phyloP scores from a whole-genome alignment of 2,888 invertebrate genomes.

The Sesia bembeciformis region DNA sequence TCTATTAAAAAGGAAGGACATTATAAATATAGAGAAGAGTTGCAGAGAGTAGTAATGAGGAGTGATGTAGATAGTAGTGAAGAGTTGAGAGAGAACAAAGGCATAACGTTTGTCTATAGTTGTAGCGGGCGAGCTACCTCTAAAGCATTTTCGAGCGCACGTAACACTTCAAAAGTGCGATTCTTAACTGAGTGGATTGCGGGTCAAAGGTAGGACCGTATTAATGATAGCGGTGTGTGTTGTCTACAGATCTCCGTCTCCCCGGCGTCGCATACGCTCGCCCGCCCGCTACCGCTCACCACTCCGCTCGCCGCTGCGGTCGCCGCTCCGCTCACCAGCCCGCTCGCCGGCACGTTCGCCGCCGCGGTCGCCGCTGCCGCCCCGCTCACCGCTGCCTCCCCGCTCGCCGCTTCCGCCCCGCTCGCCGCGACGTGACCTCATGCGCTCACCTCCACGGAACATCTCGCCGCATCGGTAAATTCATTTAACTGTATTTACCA shows the following conservation, averaged over 20 bases:
- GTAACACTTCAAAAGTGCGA: no score
- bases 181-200: no score
- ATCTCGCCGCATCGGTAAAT: slow-evolving; percentile 49
- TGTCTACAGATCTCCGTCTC: slow-evolving; percentile 48
- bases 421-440: slow-evolving; percentile 21
- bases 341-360: slow-evolving; percentile 61
- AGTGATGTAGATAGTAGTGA: no score
- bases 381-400: slow-evolving; percentile 20
- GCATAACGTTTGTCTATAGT: no score
- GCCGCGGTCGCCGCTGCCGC: slow-evolving; percentile 23
- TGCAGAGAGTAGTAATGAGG: no score
- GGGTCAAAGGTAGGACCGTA: no score
- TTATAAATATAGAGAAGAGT: no score
- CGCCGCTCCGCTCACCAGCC: slow-evolving; percentile 17
- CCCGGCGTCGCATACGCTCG: slow-evolving; percentile 63
- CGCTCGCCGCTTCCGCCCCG: slow-evolving; percentile 19
- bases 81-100: no score
- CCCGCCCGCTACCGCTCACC: slow-evolving; percentile 66
- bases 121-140: no score
- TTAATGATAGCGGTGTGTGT: no score
- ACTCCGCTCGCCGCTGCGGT: slow-evolving; percentile 36
- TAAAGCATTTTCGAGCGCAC: no score
- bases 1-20: no score
- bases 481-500: not conserved
- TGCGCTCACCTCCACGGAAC: slow-evolving; percentile 23